phyloP scores from a whole-genome alignment of 30 jellyfish, hydroid and myxozoan genomes.

The Morbakka virulenta region DNA sequence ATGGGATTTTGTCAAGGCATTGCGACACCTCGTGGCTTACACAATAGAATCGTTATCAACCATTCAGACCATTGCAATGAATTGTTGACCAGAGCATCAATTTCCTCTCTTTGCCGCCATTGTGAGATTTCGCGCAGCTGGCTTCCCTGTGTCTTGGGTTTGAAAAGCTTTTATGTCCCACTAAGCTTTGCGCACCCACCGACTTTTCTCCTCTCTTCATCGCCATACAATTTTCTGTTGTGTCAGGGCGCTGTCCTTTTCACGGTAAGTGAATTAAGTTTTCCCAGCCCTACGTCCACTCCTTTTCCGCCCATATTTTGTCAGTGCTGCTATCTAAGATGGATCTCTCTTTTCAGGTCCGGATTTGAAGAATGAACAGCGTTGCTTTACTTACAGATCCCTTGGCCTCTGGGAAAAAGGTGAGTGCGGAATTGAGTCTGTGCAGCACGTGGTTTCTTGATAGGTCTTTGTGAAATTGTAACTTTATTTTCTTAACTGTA shows the following conservation, averaged over 20 bases:
- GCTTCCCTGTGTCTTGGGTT: background rate
- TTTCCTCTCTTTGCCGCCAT: too few relatives aligned
- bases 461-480: too few relatives aligned
- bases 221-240: background rate
- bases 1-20: too few relatives aligned
- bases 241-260: constrained; percentile 1
- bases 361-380: background rate
- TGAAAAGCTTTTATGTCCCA: background rate
- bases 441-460: background rate
- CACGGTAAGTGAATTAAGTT: background rate
- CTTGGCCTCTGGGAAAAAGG: background rate
- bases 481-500: too few relatives aligned
- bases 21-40: too few relatives aligned
- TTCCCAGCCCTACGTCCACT: background rate
- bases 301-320: background rate
- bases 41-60: too few relatives aligned
- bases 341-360: background rate
- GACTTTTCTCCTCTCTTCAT: background rate
- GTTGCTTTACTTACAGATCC: background rate
- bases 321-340: background rate
- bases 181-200: background rate
- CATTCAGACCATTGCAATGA: too few relatives aligned
- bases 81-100: too few relatives aligned
- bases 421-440: background rate
- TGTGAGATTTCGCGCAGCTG: background rate